Evolutionary conservation across 2,797 vertebrate species (phyloP), one percentile per base, ranked within the genome.

Genomic region (Rhabdophis nuchalis): DNA sequence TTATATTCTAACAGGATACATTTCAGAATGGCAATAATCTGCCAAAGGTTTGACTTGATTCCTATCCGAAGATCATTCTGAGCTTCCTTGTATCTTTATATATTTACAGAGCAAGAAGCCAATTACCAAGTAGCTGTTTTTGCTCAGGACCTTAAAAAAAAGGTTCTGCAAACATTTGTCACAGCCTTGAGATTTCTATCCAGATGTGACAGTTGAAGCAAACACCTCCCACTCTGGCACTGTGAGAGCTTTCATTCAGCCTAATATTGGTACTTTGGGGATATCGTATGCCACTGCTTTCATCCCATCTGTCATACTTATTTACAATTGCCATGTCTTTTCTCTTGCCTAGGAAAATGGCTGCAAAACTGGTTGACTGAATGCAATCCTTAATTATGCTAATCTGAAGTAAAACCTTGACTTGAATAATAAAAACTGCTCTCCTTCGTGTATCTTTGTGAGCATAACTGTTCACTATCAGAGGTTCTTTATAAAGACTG

Each of bases 331-430:
- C 0, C 3, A 18, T 8, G 57, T 20, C 0, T 4, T 8, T 92
- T 53, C 82, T 1, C 0, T n/a, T 90, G 41, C 57, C 91, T 82
- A 77, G 29, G 92, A 91, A 92, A 68, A 90, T 56, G 3, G 25
- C 64, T 36, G 36, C 85, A 41, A 1, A 36, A 18, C 93, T 56
- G 1, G 10, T 86, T 60, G 14, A 2, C 53, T 95, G 72, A 95
- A 82, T 89, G 16, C 52, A 23, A 23, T 86, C 53, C 58, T 58
- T 60, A 41, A 41, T 13, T 0, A 56, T 54, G 27, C 64, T 86
- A 93, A 93, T 90, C 87, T 90, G 90, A 93, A 90, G 3, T 64
- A 92, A 94, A 92, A 95, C 87, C 13, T 90, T 92, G 52, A 89
- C 91, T 10, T 46, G 54, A 86, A 27, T 89, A 53, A 32, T 41